These are phyloP conservation scores for Odontomyia ornata DNA, from an alignment of 2,888 invertebrate genomes.

Conservation along the genomic window DNA sequence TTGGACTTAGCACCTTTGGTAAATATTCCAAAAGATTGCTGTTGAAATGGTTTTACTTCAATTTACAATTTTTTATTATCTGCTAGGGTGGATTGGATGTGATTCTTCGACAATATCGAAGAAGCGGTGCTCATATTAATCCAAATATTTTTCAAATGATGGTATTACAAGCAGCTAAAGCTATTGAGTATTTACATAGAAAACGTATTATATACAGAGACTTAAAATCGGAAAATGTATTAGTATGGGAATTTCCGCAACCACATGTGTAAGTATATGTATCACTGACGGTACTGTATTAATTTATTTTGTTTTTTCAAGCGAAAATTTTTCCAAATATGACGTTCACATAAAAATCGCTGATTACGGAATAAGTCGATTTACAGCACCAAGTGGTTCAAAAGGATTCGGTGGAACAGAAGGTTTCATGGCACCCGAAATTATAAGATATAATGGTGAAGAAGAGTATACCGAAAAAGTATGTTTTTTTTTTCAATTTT, in stretches of 20 bases:
- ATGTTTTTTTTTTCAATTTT: conserved; percentile 15
- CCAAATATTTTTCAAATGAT: conserved; percentile 84
- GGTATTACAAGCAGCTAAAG: conserved; percentile 90
- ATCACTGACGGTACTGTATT: background rate
- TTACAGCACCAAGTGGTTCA: conserved; percentile 88
- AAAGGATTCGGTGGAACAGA: conserved; percentile 99
- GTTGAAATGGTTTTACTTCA: background rate
- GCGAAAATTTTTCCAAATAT: conserved; percentile 71
- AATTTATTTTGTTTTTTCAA: conserved; percentile 45
- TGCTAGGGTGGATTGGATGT: conserved; percentile 86
- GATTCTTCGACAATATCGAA: conserved; percentile 83
- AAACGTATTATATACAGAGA: conserved; percentile 86
- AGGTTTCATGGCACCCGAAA: conserved; percentile 99
- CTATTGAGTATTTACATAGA: conserved; percentile 94
- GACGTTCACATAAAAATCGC: conserved; percentile 91
- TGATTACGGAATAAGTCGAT: conserved; percentile 94
- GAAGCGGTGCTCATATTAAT: conserved; percentile 84
- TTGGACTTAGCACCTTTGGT: conserved; percentile 85
- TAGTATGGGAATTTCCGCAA: conserved; percentile 96
- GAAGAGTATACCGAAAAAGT: conserved; percentile 98
- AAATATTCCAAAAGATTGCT: conserved; percentile 38
- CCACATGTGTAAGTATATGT: conserved; percentile 66
- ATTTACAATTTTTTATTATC: background rate
- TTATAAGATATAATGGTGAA: conserved; percentile 97
- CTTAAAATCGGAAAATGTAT: conserved; percentile 92